phyloP scores from a whole-genome alignment of 2,797 vertebrate genomes.

The Rhadinocentrus ornatus region DNA sequence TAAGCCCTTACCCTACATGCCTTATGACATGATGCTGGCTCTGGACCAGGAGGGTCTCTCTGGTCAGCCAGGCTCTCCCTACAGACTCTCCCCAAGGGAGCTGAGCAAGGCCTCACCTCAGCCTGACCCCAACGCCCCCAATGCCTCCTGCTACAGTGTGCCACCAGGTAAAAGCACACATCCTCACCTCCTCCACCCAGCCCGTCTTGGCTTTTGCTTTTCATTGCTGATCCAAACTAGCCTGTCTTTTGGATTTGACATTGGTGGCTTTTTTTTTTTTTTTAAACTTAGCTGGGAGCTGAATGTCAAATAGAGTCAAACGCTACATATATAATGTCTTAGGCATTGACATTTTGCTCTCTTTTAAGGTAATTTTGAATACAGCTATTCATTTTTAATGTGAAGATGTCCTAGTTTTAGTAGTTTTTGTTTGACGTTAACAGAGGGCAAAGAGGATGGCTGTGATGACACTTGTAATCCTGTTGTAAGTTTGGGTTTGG shows the following conservation, averaged over 20 bases:
- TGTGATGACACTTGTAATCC: constrained; percentile 13
- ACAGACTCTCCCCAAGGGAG: constrained; percentile 90
- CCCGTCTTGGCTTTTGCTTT: constrained; percentile 37
- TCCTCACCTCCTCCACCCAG: constrained; percentile 38
- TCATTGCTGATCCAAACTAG: constrained; percentile 16
- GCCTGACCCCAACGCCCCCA: constrained; percentile 83
- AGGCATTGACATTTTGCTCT: background rate
- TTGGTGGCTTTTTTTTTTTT: constrained; percentile 3
- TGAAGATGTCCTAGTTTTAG: background rate
- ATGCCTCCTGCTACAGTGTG: constrained; percentile 86
- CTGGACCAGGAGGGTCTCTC: constrained; percentile 89
- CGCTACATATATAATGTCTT: background rate
- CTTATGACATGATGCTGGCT: constrained; percentile 89
- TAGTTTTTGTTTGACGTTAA: constrained; percentile 11
- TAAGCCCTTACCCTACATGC: constrained; percentile 89
- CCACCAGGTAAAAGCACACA: constrained; percentile 87
- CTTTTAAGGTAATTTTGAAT: background rate
- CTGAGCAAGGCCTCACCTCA: constrained; percentile 88
- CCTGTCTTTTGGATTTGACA: constrained; percentile 21
- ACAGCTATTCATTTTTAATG: background rate
- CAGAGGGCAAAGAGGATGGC: background rate
- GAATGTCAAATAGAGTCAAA: constrained; percentile 6
- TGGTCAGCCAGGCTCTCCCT: constrained; percentile 89
- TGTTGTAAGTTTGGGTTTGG: constrained; percentile 1
- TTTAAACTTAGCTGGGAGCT: background rate